Evolutionary conservation across 2,888 invertebrate genomes (phyloP), one percentile per base, ranked within the genome.

Genomic region (Vanessa cardui): DNA sequence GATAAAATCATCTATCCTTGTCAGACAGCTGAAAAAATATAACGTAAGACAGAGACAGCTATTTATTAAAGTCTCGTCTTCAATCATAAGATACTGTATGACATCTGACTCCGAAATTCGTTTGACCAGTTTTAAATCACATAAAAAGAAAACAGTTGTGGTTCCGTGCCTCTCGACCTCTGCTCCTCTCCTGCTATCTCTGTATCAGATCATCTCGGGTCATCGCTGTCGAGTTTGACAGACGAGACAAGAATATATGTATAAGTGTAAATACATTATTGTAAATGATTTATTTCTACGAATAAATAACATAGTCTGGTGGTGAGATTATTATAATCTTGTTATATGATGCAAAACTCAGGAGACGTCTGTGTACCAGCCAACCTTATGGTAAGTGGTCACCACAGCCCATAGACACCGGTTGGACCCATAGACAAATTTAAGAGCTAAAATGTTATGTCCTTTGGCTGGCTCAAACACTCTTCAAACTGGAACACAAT

Each of bases 101-200:
- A n/a, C 56, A 56, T 18, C 0, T 18, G 33, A 56, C 20, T 39
- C 56, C 5, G 4, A 56, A 18, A 39, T 31, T 33, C 18, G 39
- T 56, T 56, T 56, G 56, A 33, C 56, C 56, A 56, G 56, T 56
- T 33, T 39, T 39, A 33, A 39, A 56, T 56, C 39, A 39, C 33
- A 33, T 8, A 33, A 56, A 56, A 56, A 9, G 56, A 56, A 56
- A 56, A 33, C 33, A 47, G 18, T n/a, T 15, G 6, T 12, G 33
- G 33, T 39, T 39, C 39, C 47, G 18, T 18, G 8, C 12, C 9
- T 6, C 39, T 6, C 31, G 39, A 39, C 18, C 56, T 39, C 39
- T 5, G 52, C 15, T 39, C 33, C 18, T 12, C 56, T 39, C 18
- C 16, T 2, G 56, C 26, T 52, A 52, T 52, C 52, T 52, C 52